Evolutionary conservation across 2,888 invertebrate species (phyloP).

Genomic region (Micoletzkya japonica): DNA sequence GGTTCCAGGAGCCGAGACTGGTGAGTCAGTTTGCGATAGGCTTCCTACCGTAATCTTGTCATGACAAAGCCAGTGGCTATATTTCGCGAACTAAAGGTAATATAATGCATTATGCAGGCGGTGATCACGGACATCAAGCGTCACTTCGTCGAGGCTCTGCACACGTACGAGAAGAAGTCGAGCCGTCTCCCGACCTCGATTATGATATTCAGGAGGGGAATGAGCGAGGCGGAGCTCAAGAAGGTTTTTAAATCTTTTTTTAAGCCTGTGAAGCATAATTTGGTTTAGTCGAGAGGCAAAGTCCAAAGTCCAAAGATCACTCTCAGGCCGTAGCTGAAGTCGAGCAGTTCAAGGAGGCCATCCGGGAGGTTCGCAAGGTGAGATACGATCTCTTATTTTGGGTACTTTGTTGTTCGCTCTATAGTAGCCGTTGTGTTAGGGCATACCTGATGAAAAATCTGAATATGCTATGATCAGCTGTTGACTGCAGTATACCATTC

Average conservation of each 20-base stretch:
- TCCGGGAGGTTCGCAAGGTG: neutral
- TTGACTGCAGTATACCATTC: no score
- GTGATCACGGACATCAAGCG: conserved; percentile 4
- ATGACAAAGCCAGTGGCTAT: no score
- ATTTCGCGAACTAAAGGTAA: neutral
- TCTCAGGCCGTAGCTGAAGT: conserved; percentile 1
- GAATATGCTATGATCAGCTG: no score
- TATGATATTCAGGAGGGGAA: conserved; percentile 11
- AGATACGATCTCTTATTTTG: no score
- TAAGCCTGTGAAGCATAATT: no score
- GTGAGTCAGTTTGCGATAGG: neutral
- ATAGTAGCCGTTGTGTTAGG: no score
- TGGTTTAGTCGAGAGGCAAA: neutral
- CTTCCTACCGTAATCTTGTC: no score
- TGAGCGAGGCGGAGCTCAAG: conserved; percentile 24
- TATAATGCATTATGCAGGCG: neutral
- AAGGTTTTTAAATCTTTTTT: no score
- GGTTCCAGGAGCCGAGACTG: conserved; percentile 28
- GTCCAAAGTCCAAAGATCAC: neutral
- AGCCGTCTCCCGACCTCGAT: conserved; percentile 4
- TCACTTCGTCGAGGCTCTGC: conserved; percentile 15
- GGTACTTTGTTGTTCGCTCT: no score
- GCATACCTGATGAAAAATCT: no score
- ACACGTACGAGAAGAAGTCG: conserved; percentile 5
- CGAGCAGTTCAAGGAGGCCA: neutral